Percentiles rank a stretch among this genome's conserved stretches.
Evolutionary conservation across 1,140 invertebrate genomes (phyloP).

Genomic region (Aplysia californica): DNA sequence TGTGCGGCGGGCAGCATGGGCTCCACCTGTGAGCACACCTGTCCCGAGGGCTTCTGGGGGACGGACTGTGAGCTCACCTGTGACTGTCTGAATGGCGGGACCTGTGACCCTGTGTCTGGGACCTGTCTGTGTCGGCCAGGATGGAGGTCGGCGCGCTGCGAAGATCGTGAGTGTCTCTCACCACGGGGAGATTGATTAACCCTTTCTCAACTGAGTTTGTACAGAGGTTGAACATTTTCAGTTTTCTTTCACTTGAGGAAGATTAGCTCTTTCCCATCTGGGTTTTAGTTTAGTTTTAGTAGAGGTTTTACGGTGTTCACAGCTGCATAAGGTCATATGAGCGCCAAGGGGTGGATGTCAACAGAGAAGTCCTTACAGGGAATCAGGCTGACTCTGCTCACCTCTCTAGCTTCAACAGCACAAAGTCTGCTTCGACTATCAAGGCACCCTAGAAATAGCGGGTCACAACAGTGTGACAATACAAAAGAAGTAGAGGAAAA

Average conservation of each 20-base stretch:
- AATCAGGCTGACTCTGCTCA: too few relatives aligned
- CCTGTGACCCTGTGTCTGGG: slow-evolving; percentile 83
- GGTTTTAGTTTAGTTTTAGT: too few relatives aligned
- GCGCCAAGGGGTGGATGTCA: too few relatives aligned
- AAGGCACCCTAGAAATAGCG: too few relatives aligned
- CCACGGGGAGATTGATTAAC: neutral
- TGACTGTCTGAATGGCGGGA: slow-evolving; percentile 72
- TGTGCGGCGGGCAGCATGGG: slow-evolving; percentile 83
- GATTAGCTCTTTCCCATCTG: too few relatives aligned
- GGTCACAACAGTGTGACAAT: too few relatives aligned
- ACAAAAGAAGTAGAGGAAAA: too few relatives aligned
- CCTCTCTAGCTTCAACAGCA: too few relatives aligned
- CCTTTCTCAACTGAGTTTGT: neutral
- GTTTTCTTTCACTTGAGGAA: neutral
- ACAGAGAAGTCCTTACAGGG: too few relatives aligned
- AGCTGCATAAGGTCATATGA: too few relatives aligned
- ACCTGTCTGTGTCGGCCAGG: slow-evolving; percentile 83
- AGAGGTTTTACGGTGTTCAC: too few relatives aligned
- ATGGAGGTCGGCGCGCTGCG: slow-evolving; percentile 75
- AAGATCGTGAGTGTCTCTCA: slow-evolving; percentile 48
- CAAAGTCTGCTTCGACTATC: too few relatives aligned
- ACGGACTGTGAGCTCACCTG: slow-evolving; percentile 49
- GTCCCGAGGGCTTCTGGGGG: slow-evolving; percentile 51
- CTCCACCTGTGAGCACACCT: slow-evolving; percentile 42
- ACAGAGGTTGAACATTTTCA: neutral